A percentile compares a stretch with the other conserved stretches of the same genome.
phyloP scores from a whole-genome alignment of 2,888 invertebrate genomes.

The Pseudoips prasinana region DNA sequence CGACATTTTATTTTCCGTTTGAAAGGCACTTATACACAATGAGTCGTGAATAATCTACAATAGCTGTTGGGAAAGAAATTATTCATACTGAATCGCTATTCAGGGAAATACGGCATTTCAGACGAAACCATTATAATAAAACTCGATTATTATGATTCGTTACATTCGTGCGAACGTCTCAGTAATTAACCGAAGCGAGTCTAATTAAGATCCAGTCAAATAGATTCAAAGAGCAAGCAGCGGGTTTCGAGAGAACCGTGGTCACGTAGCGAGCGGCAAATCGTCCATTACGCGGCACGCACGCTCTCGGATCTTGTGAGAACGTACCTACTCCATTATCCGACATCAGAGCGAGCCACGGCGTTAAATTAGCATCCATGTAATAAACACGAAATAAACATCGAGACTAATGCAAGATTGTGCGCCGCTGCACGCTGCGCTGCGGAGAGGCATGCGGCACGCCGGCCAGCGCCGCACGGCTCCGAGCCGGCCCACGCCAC shows the following conservation, averaged over 20 bases:
- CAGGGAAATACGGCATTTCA: constrained; percentile 52
- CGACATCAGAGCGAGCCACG: constrained; percentile 46
- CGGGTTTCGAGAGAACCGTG: constrained; percentile 31
- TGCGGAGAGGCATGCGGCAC: no score
- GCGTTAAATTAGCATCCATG: constrained; percentile 62
- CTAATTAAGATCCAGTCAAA: constrained; percentile 53
- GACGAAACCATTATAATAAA: constrained; percentile 52
- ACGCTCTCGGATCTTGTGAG: constrained; percentile 26
- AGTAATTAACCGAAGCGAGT: constrained; percentile 47
- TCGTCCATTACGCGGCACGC: constrained; percentile 35
- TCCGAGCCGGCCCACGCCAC: constrained; percentile 30
- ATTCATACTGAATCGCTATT: constrained; percentile 52
- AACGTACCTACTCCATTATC: constrained; percentile 44
- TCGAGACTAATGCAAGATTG: constrained; percentile 75
- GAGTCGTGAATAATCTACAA: constrained; percentile 69
- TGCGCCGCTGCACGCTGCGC: constrained; percentile 14
- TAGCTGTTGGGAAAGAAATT: constrained; percentile 59
- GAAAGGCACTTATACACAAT: constrained; percentile 65
- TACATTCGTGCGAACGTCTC: constrained; percentile 44
- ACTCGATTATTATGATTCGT: constrained; percentile 57
- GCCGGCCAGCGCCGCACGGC: constrained; percentile 9
- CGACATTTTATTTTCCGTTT: constrained; percentile 62
- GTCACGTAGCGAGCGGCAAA: constrained; percentile 35
- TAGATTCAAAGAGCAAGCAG: constrained; percentile 41
- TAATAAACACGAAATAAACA: constrained; percentile 71